Evolutionary conservation across 2,797 vertebrate species (phyloP).

Genomic region (Thunnus albacares): DNA sequence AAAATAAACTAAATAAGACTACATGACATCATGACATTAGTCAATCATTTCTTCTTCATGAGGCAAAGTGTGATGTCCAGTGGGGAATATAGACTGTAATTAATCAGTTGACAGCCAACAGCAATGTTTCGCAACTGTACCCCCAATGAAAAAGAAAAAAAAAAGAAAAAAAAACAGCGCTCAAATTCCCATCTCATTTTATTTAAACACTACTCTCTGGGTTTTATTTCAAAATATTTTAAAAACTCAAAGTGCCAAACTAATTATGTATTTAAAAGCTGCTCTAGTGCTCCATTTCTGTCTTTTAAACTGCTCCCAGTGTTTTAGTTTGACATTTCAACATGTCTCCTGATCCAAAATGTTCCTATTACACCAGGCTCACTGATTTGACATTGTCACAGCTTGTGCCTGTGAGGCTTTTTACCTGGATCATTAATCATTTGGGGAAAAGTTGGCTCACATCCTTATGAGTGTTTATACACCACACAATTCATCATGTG

Average conservation of each 20-base stretch:
- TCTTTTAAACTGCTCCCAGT: conserved; percentile 23
- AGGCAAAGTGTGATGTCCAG: neutral
- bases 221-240: neutral
- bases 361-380: conserved; percentile 23
- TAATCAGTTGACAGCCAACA: conserved; percentile 5
- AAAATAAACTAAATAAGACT: conserved; percentile 17
- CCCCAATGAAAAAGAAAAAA: neutral
- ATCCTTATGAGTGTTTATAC: conserved; percentile 34
- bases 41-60: conserved; percentile 10
- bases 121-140: conserved; percentile 28
- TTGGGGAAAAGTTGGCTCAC: conserved; percentile 30
- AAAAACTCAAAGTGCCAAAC: neutral
- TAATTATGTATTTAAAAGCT: conserved; percentile 23
- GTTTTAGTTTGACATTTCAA: conserved; percentile 47
- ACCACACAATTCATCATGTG: conserved; percentile 34
- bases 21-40: conserved; percentile 26
- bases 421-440: conserved; percentile 51
- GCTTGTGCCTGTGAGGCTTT: conserved; percentile 31
- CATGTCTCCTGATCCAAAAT: conserved; percentile 21
- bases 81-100: conserved; percentile 5
- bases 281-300: conserved; percentile 6
- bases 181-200: neutral
- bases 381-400: conserved; percentile 33
- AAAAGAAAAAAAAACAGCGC: neutral
- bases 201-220: neutral